Evolutionary conservation across 2,113 vertebrate species (phyloP).

Genomic region (Athene noctua): DNA sequence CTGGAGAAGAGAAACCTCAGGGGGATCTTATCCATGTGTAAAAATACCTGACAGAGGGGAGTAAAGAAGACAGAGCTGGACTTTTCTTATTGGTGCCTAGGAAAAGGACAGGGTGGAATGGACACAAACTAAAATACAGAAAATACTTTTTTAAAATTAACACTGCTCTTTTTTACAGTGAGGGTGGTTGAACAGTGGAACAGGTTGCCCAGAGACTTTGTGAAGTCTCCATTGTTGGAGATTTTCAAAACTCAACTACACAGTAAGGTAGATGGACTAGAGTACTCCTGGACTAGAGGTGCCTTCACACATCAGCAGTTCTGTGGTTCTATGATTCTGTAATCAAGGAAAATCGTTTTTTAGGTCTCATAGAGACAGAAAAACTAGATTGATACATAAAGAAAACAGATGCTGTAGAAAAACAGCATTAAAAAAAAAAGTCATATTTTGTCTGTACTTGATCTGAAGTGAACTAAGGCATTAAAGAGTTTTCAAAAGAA

Average conservation of each 20-base stretch:
- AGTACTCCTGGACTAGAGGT: not conserved
- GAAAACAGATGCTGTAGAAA: not conserved
- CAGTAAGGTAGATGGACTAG: not conserved
- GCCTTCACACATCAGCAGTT: not conserved
- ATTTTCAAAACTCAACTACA: not conserved
- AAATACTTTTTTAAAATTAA: not conserved
- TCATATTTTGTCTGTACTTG: not conserved
- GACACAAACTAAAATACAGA: not conserved
- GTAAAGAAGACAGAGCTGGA: not conserved
- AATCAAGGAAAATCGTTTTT: not conserved
- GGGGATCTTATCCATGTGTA: not conserved
- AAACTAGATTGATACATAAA: not conserved
- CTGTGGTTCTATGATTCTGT: not conserved
- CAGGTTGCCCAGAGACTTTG: not conserved
- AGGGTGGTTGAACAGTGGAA: accelerated
- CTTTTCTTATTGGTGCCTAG: not conserved
- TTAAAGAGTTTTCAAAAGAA: conserved; percentile 5
- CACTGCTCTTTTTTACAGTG: not conserved
- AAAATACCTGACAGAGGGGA: not conserved
- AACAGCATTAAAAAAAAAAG: not conserved
- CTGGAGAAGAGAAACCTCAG: not conserved
- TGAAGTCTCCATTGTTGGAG: not conserved
- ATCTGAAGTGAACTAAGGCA: not conserved
- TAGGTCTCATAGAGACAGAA: not conserved
- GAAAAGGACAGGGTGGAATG: not conserved